Evolutionary conservation across 1,140 invertebrate genomes (phyloP).

Genomic region (Uloborus diversus): DNA sequence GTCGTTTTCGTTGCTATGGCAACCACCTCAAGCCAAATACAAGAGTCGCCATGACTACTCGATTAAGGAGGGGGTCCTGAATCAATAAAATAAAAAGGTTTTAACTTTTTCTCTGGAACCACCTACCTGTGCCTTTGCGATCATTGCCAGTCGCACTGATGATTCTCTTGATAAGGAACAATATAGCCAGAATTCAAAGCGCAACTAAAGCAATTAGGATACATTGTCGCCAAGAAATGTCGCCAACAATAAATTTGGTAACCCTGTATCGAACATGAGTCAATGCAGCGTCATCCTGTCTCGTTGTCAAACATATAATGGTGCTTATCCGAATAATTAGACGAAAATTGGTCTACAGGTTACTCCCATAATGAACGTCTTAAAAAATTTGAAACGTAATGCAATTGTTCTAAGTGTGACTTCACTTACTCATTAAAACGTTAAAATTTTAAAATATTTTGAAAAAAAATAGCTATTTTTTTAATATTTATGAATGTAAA

Average conservation of each 20-base stretch:
- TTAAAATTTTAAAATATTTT: not conserved
- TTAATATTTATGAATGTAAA: not conserved
- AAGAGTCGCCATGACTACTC: constrained; percentile 53
- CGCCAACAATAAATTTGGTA: too few relatives aligned
- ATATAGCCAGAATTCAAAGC: constrained; percentile 23
- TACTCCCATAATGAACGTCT: not conserved
- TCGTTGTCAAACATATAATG: not conserved
- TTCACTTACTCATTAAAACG: not conserved
- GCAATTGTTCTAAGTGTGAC: not conserved
- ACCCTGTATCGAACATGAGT: too few relatives aligned
- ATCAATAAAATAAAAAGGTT: constrained; percentile 45
- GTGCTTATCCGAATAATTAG: not conserved
- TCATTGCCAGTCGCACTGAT: constrained; percentile 34
- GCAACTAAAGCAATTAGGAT: not conserved
- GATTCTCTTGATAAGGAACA: constrained; percentile 32
- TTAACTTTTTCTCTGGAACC: constrained; percentile 38
- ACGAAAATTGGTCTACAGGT: not conserved
- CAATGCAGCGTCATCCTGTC: not conserved
- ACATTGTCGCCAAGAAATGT: constrained; percentile 5
- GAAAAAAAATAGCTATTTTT: not conserved
- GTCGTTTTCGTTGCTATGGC: constrained; percentile 44
- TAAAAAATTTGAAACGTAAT: too few relatives aligned
- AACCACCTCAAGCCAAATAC: constrained; percentile 52
- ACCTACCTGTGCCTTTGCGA: constrained; percentile 27
- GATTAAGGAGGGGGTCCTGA: constrained; percentile 2